These are phyloP conservation scores for Phortica magna DNA, from an alignment of 2,888 invertebrate species.

Conservation along the genomic window DNA sequence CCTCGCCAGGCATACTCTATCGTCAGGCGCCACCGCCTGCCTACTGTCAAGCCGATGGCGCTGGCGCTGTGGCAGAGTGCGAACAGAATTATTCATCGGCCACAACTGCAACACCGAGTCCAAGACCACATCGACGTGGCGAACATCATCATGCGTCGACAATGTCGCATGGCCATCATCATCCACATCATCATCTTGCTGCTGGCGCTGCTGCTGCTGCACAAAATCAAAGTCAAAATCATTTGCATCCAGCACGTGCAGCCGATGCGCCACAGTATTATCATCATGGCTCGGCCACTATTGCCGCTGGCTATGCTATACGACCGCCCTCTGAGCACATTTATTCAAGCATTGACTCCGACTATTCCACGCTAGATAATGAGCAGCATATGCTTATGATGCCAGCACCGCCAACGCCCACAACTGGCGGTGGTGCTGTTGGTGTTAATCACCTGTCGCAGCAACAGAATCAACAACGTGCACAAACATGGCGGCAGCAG, in stretches of 20 bases:
- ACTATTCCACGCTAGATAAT: slow-evolving; percentile 81
- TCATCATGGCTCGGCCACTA: slow-evolving; percentile 69
- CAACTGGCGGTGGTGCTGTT: slow-evolving; percentile 46
- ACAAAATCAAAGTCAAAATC: slow-evolving; percentile 71
- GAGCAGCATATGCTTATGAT: slow-evolving; percentile 77
- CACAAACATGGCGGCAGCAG: slow-evolving; percentile 79
- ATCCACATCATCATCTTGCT: slow-evolving; percentile 48
- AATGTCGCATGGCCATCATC: slow-evolving; percentile 52
- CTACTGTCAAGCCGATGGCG: slow-evolving; percentile 77
- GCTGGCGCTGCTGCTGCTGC: slow-evolving; percentile 74
- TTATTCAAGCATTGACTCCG: slow-evolving; percentile 93
- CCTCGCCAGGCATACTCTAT: slow-evolving; percentile 77
- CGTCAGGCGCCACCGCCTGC: slow-evolving; percentile 78
- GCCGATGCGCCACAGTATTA: slow-evolving; percentile 57
- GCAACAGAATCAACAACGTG: slow-evolving; percentile 57
- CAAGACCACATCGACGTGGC: slow-evolving; percentile 79
- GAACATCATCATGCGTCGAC: slow-evolving; percentile 49
- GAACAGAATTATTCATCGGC: slow-evolving; percentile 83
- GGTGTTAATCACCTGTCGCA: slow-evolving; percentile 54
- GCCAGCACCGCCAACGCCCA: slow-evolving; percentile 60
- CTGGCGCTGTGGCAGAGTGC: slow-evolving; percentile 46
- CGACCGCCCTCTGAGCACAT: slow-evolving; percentile 92
- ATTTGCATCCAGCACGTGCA: slow-evolving; percentile 61
- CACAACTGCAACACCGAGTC: slow-evolving; percentile 82
- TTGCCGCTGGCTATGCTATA: slow-evolving; percentile 47